These are phyloP conservation scores for Balearica regulorum DNA, from an alignment of 2,797 vertebrate genomes.

Conservation along the genomic window DNA sequence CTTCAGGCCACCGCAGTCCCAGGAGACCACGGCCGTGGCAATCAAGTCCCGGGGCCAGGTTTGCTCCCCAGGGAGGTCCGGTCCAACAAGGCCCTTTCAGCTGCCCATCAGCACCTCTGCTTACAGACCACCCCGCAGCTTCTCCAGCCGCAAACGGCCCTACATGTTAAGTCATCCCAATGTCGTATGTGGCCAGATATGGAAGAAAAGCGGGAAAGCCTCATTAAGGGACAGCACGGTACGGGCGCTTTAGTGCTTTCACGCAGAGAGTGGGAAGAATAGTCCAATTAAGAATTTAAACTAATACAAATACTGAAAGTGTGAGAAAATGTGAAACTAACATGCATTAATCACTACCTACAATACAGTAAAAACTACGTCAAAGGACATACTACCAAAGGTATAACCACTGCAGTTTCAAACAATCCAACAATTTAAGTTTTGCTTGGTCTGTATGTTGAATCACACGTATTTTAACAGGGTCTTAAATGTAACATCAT, in stretches of 20 bases:
- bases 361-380: not conserved
- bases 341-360: not conserved
- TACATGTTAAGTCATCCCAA: not conserved
- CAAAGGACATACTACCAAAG: not conserved
- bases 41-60: no score
- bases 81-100: not conserved
- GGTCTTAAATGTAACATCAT: not conserved
- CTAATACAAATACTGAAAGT: not conserved
- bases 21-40: rapidly evolving
- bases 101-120: not conserved
- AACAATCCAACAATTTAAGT: not conserved
- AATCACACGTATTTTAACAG: not conserved
- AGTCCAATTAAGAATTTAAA: not conserved
- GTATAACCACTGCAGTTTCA: not conserved
- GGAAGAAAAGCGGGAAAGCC: rapidly evolving
- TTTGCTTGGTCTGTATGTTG: not conserved
- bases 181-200: rapidly evolving
- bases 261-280: not conserved
- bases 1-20: not conserved
- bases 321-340: not conserved
- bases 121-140: not conserved
- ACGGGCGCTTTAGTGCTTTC: not conserved
- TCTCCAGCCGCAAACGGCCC: not conserved
- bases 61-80: not conserved
- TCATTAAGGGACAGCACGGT: not conserved